Evolutionary conservation across 2,797 vertebrate genomes (phyloP), one percentile per base, ranked within the genome.

Genomic region (Echeneis naucrates): DNA sequence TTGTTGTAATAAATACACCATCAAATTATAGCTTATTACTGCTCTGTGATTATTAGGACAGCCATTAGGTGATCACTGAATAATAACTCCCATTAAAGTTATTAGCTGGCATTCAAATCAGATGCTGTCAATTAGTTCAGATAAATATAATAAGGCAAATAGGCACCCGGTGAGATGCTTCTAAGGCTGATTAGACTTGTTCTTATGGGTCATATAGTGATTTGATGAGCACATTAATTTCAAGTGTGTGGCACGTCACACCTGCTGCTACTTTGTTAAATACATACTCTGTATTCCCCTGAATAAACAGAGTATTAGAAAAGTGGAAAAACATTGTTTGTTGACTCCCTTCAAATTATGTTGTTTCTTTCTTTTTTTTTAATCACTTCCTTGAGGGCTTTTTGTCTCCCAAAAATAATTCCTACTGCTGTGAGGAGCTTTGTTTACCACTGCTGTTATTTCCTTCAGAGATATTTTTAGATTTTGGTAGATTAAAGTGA

Each of bases 71-170:
- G 81, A 89, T 87, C 56, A 72, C 10, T 66, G 81, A 87, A 61
- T 45, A 90, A 86, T 59, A 50, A 85, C 72, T 74, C 56, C 38
- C 42, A 82, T 88, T 83, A 81, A 84, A 80, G 83, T 77, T 67
- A 87, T 88, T 85, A 77, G 55, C 68, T 51, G 59, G 11, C 47
- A 59, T 81, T 82, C 24, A 84, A 79, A 76, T 72, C 2, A 7
- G 45, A 67, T 57, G 59, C 71, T 80, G 66, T 68, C 70, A 75
- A 73, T 79, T 78, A 75, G 33, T 75, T 72, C 10, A 64, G 68
- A 64, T 77, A 82, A 86, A 87, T 79, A 86, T 23, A 4, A 56
- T 86, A 69, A 45, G n/a, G 47, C 50, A 84, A 83, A 83, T 61
- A 68, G 27, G 30, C 35, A 3, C n/a, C 63, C 67, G 50, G 76